A percentile compares a stretch with the other conserved stretches of the same genome.
Conservation (phyloP, 2,888 invertebrate genomes). For the Meliscaeva auricollis region DNA sequence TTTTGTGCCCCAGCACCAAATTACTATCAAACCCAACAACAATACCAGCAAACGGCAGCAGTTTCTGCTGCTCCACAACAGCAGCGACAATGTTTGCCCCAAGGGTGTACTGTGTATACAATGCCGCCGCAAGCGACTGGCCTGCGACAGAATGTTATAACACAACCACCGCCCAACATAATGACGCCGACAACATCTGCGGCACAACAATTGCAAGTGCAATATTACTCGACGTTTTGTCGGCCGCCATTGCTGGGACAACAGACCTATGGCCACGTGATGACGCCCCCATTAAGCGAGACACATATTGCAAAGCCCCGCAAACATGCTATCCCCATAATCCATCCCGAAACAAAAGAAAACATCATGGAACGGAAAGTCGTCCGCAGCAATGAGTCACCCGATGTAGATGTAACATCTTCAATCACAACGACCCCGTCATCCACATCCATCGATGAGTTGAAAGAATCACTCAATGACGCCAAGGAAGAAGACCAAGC, state of each 20-base stretch:
- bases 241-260: constrained; percentile 77
- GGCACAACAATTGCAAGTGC: constrained; percentile 74
- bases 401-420: constrained; percentile 63
- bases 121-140: constrained; percentile 69
- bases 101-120: constrained; percentile 75
- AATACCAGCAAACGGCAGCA: constrained; percentile 48
- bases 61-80: constrained; percentile 77
- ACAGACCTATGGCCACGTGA: constrained; percentile 56
- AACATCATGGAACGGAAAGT: constrained; percentile 79
- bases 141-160: constrained; percentile 62
- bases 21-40: constrained; percentile 44
- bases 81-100: constrained; percentile 78
- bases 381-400: constrained; percentile 62
- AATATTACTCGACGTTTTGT: constrained; percentile 79
- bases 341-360: constrained; percentile 82
- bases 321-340: constrained; percentile 82
- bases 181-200: constrained; percentile 77
- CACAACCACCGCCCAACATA: constrained; percentile 64
- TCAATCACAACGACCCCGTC: constrained; percentile 40
- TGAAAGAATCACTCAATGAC: constrained; percentile 31
- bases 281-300: constrained; percentile 47
- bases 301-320: constrained; percentile 78
- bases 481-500: neutral
- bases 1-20: constrained; percentile 60
- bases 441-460: constrained; percentile 31